Evolutionary conservation across 2,888 invertebrate genomes (phyloP), one percentile per base, ranked within the genome.

Genomic region (Drosophila nr. fundita): DNA sequence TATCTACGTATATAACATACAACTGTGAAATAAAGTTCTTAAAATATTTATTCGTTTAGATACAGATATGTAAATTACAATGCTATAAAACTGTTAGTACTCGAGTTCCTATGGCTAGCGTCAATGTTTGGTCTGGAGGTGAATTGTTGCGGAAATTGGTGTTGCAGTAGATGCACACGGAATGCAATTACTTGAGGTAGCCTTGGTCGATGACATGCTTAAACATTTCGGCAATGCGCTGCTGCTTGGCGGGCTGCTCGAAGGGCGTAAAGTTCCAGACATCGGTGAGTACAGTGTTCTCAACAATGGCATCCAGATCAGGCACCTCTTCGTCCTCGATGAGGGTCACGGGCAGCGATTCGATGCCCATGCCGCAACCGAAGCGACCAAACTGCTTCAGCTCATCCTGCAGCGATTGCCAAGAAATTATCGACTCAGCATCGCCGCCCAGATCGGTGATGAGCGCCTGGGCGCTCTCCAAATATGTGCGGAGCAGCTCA

Each of bases 231-330:
- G 96, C 96, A 54, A 96, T 94, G 49, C 96, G 93, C 48, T 94
- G 92, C 29, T 95, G 94, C 10, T 95, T 95, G 24, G 93, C 94
- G 73, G 94, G 93, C 0, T 94, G 94, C 83, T 95, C 94, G 65
- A 96, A 94, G 1, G 95, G 95, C 38, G 93, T 91, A 1, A 96
- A 79, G 67, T 94, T 94, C 96, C 96, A 96, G 4, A 96, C 93
- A 68, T 95, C 95, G 30, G 95, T 95, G 27, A 96, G 85, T 8
- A 92, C 86, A 4, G 92, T 78, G 53, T 88, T 76, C 55, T 91
- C 92, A 7, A 80, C 69, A 42, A 93, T 91, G 10, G 77, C 90
- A 77, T 93, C 94, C 53, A 95, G 90, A 89, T 95, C 94, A 52
- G 94, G 93, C 1, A 94, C 92, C 55, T 95, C 94, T 21, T 93